Conservation (phyloP, 2,797 vertebrate species). For the Octomys mimax region DNA sequence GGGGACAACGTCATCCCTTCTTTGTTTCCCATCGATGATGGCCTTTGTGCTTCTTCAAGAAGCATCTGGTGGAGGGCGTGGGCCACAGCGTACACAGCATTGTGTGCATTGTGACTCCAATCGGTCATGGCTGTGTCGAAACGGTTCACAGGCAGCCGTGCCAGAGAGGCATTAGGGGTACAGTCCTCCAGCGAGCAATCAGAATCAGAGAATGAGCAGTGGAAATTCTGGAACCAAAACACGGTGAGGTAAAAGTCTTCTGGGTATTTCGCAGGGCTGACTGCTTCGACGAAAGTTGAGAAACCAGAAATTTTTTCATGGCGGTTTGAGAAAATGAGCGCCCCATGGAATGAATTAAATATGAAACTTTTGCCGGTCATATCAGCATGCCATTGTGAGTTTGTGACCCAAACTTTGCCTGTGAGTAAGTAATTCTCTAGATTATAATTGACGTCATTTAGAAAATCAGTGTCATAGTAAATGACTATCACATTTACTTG, state of each 20-base stretch:
- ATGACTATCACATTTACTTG: neutral
- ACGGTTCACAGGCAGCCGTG: neutral
- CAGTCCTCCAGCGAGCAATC: neutral
- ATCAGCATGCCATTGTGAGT: neutral
- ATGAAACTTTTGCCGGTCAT: rapidly evolving
- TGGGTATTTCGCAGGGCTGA: neutral
- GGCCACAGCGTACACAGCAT: neutral
- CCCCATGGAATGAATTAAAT: rapidly evolving
- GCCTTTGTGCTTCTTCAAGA: neutral
- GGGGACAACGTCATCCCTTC: neutral
- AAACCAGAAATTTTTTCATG: neutral
- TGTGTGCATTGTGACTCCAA: neutral
- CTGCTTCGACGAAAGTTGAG: neutral
- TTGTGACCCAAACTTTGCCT: neutral
- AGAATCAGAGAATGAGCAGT: neutral
- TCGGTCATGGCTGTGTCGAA: neutral
- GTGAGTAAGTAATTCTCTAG: neutral
- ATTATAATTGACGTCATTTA: neutral
- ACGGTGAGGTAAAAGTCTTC: neutral
- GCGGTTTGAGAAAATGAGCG: neutral
- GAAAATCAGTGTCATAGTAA: neutral
- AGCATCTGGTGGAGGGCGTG: neutral
- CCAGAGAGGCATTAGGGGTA: neutral
- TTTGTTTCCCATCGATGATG: rapidly evolving
- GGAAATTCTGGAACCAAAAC: neutral